These are phyloP conservation scores for Chaetodon auriga DNA, from an alignment of 2,113 vertebrate species.

Conservation along the genomic window DNA sequence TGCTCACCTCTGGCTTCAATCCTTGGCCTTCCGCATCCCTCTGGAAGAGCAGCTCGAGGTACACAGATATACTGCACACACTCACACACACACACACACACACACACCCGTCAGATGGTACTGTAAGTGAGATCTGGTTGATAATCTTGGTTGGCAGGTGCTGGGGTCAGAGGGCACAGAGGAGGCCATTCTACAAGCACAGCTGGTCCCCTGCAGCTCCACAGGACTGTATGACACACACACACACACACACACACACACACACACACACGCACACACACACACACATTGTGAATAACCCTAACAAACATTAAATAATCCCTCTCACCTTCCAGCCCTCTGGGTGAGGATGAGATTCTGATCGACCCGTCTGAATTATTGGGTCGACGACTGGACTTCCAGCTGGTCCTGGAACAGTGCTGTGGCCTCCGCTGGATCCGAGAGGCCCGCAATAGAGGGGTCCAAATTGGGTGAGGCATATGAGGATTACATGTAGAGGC, in stretches of 20 bases:
- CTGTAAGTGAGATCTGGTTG: background rate
- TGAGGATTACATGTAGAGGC: background rate
- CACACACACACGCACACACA: background rate
- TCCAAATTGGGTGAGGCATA: constrained; percentile 87
- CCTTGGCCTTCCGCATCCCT: constrained; percentile 87
- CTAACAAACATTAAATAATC: background rate
- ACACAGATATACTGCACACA: background rate
- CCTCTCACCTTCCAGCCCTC: constrained; percentile 71
- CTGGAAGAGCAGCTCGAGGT: constrained; percentile 89
- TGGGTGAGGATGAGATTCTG: constrained; percentile 88
- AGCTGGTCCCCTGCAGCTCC: constrained; percentile 84
- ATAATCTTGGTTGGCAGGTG: constrained; percentile 69
- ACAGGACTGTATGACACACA: constrained; percentile 84
- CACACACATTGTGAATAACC: background rate
- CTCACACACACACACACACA: background rate
- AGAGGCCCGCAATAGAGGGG: constrained; percentile 83
- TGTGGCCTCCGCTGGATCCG: constrained; percentile 89
- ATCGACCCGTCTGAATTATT: constrained; percentile 89
- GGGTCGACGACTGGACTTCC: constrained; percentile 88
- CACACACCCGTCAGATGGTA: background rate
- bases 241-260: constrained; percentile 6
- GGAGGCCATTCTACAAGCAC: constrained; percentile 86
- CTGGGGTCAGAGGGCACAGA: constrained; percentile 88
- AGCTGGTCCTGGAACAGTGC: constrained; percentile 86
- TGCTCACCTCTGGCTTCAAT: constrained; percentile 92